phyloP scores from a whole-genome alignment of 2,113 vertebrate genomes.

The Odobenus rosmarus region DNA sequence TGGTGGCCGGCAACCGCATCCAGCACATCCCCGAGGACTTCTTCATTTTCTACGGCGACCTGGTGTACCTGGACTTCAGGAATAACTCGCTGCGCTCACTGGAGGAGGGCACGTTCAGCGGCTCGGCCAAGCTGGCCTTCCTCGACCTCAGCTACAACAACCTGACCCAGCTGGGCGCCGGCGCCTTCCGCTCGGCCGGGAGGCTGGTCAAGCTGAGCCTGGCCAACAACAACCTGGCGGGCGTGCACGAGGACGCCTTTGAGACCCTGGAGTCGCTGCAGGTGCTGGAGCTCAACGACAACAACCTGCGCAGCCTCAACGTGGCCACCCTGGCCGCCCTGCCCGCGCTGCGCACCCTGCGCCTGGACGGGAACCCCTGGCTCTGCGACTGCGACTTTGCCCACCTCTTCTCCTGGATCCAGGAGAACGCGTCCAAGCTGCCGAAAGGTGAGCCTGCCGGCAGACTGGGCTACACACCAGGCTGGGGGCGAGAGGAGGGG shows the following conservation, averaged over 20 bases:
- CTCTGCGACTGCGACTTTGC: constrained; percentile 97
- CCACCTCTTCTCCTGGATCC: constrained; percentile 95
- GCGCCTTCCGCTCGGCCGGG: constrained; percentile 93
- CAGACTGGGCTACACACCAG: rapidly evolving
- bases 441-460: constrained; percentile 90
- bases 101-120: constrained; percentile 94
- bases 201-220: constrained; percentile 94
- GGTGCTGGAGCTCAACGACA: constrained; percentile 95
- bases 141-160: constrained; percentile 97
- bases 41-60: constrained; percentile 96
- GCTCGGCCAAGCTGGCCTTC: constrained; percentile 95
- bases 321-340: constrained; percentile 92
- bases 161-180: constrained; percentile 93
- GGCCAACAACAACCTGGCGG: constrained; percentile 93
- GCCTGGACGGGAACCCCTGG: constrained; percentile 98
- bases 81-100: constrained; percentile 95
- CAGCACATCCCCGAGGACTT: constrained; percentile 95
- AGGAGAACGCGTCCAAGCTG: constrained; percentile 95
- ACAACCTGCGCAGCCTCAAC: constrained; percentile 91
- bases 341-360: constrained; percentile 92
- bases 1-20: constrained; percentile 95
- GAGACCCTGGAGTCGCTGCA: constrained; percentile 94
- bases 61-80: constrained; percentile 97
- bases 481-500: rapidly evolving
- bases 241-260: constrained; percentile 94